Evolutionary conservation across 2,113 vertebrate genomes (phyloP).

Genomic region (Myodes glareolus): DNA sequence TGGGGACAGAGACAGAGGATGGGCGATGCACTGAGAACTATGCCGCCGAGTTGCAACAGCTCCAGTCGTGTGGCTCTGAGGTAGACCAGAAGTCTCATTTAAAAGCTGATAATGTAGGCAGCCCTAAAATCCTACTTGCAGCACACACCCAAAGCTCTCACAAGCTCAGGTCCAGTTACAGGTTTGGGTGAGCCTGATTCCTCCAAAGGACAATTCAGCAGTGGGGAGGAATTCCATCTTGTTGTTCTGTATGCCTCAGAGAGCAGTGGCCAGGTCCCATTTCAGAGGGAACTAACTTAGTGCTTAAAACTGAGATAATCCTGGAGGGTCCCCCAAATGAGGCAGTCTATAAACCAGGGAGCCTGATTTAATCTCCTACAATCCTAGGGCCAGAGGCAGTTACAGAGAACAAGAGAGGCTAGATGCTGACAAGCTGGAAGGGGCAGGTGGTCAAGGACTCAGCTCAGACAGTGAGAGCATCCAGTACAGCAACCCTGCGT

Average conservation of each 20-base stretch:
- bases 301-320: neutral
- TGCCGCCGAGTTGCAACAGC: neutral
- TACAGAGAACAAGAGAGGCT: neutral
- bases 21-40: neutral
- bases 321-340: neutral
- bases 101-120: neutral
- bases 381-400: neutral
- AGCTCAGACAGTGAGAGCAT: neutral
- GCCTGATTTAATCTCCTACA: neutral
- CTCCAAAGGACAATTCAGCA: too few species aligned
- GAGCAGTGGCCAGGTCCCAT: neutral
- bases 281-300: neutral
- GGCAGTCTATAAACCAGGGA: neutral
- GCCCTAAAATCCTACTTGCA: neutral
- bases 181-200: neutral
- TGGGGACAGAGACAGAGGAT: too few species aligned
- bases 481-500: neutral
- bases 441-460: neutral
- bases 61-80: neutral
- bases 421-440: neutral
- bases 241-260: neutral
- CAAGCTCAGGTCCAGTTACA: neutral
- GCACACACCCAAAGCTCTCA: neutral
- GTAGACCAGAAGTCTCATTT: neutral
- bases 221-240: neutral